Conservation (phyloP, 35 echinoderm and acorn worm species). For the Stichopus chloronotus region DNA sequence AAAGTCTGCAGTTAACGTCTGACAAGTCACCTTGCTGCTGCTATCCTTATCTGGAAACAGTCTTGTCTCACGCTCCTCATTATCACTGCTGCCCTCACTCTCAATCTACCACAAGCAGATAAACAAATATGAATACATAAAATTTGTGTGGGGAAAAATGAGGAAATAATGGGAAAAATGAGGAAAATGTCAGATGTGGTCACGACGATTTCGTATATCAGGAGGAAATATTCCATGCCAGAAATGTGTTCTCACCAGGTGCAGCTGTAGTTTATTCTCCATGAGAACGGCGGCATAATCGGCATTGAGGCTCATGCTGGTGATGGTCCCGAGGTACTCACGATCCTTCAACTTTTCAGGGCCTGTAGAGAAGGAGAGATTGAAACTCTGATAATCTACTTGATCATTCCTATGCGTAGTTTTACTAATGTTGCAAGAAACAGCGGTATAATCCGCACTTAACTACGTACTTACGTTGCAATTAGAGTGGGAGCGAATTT, state of each 20-base stretch:
- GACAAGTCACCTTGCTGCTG: slow-evolving; percentile 58
- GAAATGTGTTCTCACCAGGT: slow-evolving; percentile 72
- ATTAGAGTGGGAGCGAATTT: not conserved
- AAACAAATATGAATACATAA: not conserved
- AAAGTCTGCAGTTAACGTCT: slow-evolving; percentile 65
- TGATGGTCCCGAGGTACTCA: slow-evolving; percentile 95
- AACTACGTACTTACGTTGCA: not conserved
- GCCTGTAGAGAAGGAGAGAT: slow-evolving; percentile 52
- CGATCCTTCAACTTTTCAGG: slow-evolving; percentile 90
- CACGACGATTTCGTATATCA: too few species aligned
- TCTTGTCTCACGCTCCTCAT: slow-evolving; percentile 90
- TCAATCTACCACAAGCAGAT: slow-evolving; percentile 81
- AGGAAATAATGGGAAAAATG: too few species aligned
- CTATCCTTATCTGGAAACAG: slow-evolving; percentile 93
- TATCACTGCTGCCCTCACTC: slow-evolving; percentile 78
- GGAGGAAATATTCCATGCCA: too few species aligned
- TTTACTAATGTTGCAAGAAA: too few species aligned
- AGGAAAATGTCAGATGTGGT: too few species aligned
- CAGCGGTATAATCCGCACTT: not conserved
- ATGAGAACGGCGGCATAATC: slow-evolving; percentile 97
- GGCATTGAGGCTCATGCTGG: slow-evolving; percentile 91
- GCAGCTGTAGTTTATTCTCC: slow-evolving; percentile 93
- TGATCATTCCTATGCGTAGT: too few species aligned
- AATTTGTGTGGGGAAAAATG: too few species aligned
- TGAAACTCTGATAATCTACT: too few species aligned